These are phyloP conservation scores for Sphenopsis melanotis DNA, from an alignment of 2,797 vertebrate species.

Conservation along the genomic window DNA sequence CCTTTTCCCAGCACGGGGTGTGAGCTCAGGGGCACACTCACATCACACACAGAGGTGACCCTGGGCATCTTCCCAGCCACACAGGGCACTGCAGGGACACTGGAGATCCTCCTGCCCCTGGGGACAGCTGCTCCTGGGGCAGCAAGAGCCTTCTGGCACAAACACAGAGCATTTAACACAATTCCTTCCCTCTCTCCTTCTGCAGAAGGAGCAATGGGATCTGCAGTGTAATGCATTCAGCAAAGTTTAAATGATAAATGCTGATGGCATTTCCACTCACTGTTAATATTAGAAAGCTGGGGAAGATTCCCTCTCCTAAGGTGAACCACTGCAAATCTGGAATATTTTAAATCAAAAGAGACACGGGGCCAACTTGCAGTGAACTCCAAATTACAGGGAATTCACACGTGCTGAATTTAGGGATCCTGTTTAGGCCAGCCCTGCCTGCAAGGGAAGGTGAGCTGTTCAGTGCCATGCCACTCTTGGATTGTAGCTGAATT, in stretches of 20 bases:
- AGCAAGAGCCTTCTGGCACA: not conserved
- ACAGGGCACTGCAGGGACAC: not conserved
- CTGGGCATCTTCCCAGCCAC: not conserved
- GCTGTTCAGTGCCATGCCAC: not conserved
- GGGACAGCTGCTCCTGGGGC: not conserved
- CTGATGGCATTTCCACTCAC: slow-evolving; percentile 19
- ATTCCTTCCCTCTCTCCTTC: not conserved
- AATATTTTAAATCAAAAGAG: slow-evolving; percentile 37
- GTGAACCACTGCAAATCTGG: not conserved
- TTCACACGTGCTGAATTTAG: not conserved
- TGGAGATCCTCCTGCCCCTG: not conserved
- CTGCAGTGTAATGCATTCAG: not conserved
- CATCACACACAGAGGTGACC: not conserved
- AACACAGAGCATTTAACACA: rapidly evolving
- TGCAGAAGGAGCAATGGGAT: not conserved
- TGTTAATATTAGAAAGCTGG: slow-evolving; percentile 22
- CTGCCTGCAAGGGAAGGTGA: not conserved
- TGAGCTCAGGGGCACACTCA: not conserved
- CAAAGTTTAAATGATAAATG: slow-evolving; percentile 44
- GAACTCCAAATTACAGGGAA: not conserved
- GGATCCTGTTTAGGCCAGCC: not conserved
- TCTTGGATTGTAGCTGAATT: not conserved
- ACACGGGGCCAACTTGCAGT: not conserved
- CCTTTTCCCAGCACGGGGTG: rapidly evolving
- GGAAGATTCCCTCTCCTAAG: not conserved